Conservation (phyloP, 2,888 invertebrate species). For the Pollenia angustigena region DNA sequence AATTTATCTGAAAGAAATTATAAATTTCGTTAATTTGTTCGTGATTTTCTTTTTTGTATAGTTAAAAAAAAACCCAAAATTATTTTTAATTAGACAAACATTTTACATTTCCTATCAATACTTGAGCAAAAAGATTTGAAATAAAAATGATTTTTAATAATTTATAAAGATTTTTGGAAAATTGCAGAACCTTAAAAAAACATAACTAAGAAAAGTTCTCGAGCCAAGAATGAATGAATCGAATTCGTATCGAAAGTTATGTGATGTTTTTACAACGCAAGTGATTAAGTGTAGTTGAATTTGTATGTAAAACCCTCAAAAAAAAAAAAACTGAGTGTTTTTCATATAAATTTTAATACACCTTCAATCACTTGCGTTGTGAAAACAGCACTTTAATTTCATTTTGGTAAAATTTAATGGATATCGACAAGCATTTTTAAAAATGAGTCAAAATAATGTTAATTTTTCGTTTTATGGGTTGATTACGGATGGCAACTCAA, state of each 20-base stretch:
- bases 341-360: no score
- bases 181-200: background rate
- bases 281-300: no score
- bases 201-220: background rate
- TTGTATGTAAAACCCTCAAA: no score
- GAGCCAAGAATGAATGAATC: background rate
- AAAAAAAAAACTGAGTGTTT: no score
- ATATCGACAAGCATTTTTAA: no score
- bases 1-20: conserved; percentile 1
- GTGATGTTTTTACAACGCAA: no score
- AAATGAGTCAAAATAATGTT: no score
- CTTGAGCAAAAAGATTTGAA: conserved; percentile 17
- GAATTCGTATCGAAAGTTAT: background rate
- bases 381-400: no score
- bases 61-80: background rate
- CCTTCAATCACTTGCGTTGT: no score
- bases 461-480: no score
- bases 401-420: no score
- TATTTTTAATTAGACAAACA: conserved; percentile 4
- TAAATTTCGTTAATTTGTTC: conserved; percentile 28
- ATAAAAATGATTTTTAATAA: conserved; percentile 13
- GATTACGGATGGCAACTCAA: no score
- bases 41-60: conserved; percentile 21
- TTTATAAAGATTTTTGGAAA: conserved; percentile 13
- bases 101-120: conserved; percentile 4